Evolutionary conservation across 2,888 invertebrate species (phyloP), one percentile per base, ranked within the genome.

Genomic region (Icerya purchasi): DNA sequence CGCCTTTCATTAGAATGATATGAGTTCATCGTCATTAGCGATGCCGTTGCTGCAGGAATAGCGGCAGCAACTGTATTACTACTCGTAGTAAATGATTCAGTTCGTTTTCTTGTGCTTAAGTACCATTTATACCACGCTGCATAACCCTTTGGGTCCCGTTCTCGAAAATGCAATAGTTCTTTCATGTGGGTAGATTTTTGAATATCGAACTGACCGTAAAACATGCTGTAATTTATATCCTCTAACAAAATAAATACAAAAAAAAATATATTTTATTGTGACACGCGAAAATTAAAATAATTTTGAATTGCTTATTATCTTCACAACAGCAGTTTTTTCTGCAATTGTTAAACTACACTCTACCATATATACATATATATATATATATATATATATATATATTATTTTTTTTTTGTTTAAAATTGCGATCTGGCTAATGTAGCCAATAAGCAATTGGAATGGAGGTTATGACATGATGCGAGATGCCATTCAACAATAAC

Each of bases 81-180:
- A 8, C 8, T 5, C 14, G 36, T 36, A 8, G 36, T 36, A 36
- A 36, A 36, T 36, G 36, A 36, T 8, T 36, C 36, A 5, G 14
- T 36, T 8, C 36, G 36, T 36, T 36, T 36, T 36, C 36, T 36
- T 36, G 5, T 5, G 19, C n/a, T 52, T 1, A 56, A 22, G 36
- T 56, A 83, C 70, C 83, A 83, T 68, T 82, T 77, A 74, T 86
- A 88, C 77, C 84, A 79, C 68, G 80, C 81, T 64, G 83, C 77
- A 73, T 88, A 88, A 22, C 83, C 83, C 67, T 81, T 81, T 22
- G 88, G 87, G 76, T 88, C 82, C 54, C 79, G 62, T 69, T 67
- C 22, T 70, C 61, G 56, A 54, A 61, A 60, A 54, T 57, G 53
- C 22, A 60, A 54, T 2, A 60, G 52, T 36, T 36, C 36, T 36